Conservation (phyloP, 2,888 invertebrate genomes). For the Dendrolimus pini region DNA sequence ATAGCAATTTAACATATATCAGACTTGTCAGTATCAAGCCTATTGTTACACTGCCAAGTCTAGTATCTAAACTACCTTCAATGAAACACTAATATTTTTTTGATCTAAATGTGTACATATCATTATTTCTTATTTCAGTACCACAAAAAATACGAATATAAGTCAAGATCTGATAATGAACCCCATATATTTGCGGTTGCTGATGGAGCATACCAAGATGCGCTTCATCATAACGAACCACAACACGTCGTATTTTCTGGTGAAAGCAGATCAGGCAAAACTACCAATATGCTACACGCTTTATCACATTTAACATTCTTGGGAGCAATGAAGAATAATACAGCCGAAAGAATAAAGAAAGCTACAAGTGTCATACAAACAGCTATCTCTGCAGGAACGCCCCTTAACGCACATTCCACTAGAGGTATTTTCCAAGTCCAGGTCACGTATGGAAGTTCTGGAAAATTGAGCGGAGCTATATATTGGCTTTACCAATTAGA, state of each 20-base stretch:
- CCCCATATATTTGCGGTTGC: constrained; percentile 94
- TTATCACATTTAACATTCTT: constrained; percentile 88
- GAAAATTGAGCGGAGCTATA: constrained; percentile 92
- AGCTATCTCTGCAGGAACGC: constrained; percentile 90
- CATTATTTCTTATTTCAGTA: constrained; percentile 69
- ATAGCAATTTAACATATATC: too few species aligned
- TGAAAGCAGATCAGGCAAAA: constrained; percentile 94
- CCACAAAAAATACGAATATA: constrained; percentile 87
- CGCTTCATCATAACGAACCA: constrained; percentile 89
- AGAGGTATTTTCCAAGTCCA: constrained; percentile 88
- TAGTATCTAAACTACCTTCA: too few species aligned
- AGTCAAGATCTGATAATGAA: constrained; percentile 91
- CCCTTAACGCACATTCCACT: constrained; percentile 90
- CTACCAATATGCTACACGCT: constrained; percentile 87
- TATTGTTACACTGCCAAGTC: too few species aligned
- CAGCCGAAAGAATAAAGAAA: constrained; percentile 79
- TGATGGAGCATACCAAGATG: constrained; percentile 93
- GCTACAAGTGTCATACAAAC: constrained; percentile 84
- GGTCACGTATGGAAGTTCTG: constrained; percentile 88
- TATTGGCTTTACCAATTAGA: constrained; percentile 92
- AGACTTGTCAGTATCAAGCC: too few species aligned
- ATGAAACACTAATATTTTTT: too few species aligned
- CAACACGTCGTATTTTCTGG: constrained; percentile 93
- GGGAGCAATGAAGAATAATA: constrained; percentile 84
- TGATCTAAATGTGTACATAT: too few species aligned